Percentiles rank a stretch among this genome's conserved stretches.
These are phyloP conservation scores for Stomorhina lunata DNA, from an alignment of 2,888 invertebrate species.

Conservation along the genomic window DNA sequence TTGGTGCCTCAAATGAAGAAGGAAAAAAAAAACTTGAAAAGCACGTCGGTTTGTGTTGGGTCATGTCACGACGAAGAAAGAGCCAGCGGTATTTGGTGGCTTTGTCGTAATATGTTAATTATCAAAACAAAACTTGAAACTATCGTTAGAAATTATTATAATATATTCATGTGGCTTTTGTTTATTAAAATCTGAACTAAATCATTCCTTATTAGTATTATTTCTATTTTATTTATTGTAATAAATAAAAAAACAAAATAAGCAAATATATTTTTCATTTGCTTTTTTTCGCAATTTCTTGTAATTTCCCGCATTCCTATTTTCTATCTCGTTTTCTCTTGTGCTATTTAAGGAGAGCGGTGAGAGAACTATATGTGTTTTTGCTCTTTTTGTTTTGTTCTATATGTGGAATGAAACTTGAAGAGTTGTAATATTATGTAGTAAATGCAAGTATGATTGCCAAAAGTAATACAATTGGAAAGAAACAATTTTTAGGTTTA, in stretches of 20 bases:
- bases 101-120: background rate
- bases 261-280: conserved; percentile 1
- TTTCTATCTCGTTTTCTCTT: conserved; percentile 53
- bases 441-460: background rate
- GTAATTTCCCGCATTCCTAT: conserved; percentile 54
- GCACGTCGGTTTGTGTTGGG: conserved; percentile 46
- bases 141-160: background rate
- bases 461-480: background rate
- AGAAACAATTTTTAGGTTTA: too few relatives aligned
- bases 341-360: background rate
- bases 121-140: conserved; percentile 54
- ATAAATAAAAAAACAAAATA: background rate
- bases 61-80: conserved; percentile 9
- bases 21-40: conserved; percentile 14
- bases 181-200: background rate
- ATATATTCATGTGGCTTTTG: conserved; percentile 41
- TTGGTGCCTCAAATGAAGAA: conserved; percentile 6
- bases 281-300: conserved; percentile 47
- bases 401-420: background rate
- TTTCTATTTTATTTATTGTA: background rate
- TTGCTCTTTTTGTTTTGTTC: conserved; percentile 47
- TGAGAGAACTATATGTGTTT: conserved; percentile 47
- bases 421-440: conserved; percentile 6
- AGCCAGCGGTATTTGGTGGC: background rate
- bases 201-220: background rate